Conservation (phyloP, 2,888 invertebrate genomes). For the Amphipoea lucens region DNA sequence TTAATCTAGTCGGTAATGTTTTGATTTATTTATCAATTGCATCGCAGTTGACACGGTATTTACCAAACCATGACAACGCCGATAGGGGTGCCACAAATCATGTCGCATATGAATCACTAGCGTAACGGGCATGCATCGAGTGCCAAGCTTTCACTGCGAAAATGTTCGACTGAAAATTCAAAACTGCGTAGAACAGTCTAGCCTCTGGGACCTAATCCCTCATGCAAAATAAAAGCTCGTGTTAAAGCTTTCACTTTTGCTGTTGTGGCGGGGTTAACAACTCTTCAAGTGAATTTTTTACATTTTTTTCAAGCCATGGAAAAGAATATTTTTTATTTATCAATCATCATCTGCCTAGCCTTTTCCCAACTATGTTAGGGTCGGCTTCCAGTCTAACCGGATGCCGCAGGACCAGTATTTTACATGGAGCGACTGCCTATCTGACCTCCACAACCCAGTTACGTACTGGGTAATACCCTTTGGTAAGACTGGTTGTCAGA, state of each 20-base stretch:
- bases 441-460: too few species aligned
- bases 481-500: too few species aligned
- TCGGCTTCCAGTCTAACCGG: too few species aligned
- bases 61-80: slow-evolving; percentile 51
- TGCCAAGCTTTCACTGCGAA: slow-evolving; percentile 58
- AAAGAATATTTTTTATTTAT: neutral
- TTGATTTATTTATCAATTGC: slow-evolving; percentile 57
- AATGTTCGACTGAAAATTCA: slow-evolving; percentile 57
- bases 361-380: too few species aligned
- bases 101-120: slow-evolving; percentile 56
- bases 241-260: slow-evolving; percentile 32
- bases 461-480: too few species aligned
- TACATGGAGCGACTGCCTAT: too few species aligned
- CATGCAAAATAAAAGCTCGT: slow-evolving; percentile 33
- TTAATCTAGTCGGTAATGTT: slow-evolving; percentile 42
- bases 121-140: slow-evolving; percentile 43
- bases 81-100: slow-evolving; percentile 60
- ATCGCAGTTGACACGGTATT: slow-evolving; percentile 55
- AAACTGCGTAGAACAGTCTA: slow-evolving; percentile 42
- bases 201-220: slow-evolving; percentile 24
- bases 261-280: neutral
- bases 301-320: too few species aligned
- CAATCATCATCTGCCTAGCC: too few species aligned
- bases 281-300: neutral
- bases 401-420: too few species aligned